These are phyloP conservation scores for Craterocephalus amniculus DNA, from an alignment of 2,797 vertebrate genomes.

Conservation along the genomic window DNA sequence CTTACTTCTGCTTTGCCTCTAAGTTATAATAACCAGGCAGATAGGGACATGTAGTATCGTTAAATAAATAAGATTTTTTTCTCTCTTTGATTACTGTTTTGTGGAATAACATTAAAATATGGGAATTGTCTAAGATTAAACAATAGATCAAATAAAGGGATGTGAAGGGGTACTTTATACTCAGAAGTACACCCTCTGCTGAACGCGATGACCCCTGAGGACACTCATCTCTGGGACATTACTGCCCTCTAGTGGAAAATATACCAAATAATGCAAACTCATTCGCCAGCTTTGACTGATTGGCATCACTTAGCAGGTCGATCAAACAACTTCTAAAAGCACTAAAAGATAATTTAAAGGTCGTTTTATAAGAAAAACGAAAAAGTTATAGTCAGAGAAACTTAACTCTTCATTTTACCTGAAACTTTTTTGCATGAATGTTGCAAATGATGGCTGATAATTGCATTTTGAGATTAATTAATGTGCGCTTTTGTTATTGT, in stretches of 20 bases:
- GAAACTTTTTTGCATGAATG: background rate
- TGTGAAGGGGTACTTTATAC: slow-evolving; percentile 32
- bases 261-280: slow-evolving; percentile 31
- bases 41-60: too few species aligned
- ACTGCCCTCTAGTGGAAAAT: slow-evolving; percentile 78
- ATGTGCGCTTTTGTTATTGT: too few species aligned
- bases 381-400: slow-evolving; percentile 10
- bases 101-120: background rate
- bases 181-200: slow-evolving; percentile 44
- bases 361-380: slow-evolving; percentile 17
- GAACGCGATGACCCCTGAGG: slow-evolving; percentile 65
- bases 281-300: slow-evolving; percentile 7
- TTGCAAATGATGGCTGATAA: too few species aligned
- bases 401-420: slow-evolving; percentile 11
- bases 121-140: background rate
- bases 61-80: slow-evolving; percentile 32
- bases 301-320: background rate
- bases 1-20: slow-evolving; percentile 27
- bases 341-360: slow-evolving; percentile 24
- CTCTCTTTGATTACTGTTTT: slow-evolving; percentile 17
- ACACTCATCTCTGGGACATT: slow-evolving; percentile 49
- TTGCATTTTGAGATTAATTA: too few species aligned
- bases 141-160: slow-evolving; percentile 5
- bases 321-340: background rate
- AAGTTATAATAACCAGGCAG: too few species aligned